Conservation (phyloP, 2,888 invertebrate genomes). For the Chymomyza fuscimana region DNA sequence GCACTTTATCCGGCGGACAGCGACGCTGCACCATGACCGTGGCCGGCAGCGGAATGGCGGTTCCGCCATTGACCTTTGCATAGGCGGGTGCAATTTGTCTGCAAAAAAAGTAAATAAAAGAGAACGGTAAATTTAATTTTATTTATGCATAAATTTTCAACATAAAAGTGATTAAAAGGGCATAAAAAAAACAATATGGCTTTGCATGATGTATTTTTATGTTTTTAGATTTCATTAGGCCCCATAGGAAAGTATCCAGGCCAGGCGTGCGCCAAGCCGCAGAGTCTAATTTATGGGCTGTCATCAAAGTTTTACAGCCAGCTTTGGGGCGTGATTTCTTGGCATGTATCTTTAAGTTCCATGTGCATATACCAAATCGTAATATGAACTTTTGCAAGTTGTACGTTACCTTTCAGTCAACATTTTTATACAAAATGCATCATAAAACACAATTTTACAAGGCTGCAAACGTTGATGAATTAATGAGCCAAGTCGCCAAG, state of each 20-base stretch:
- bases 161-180: background rate
- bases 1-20: constrained; percentile 89
- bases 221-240: constrained; percentile 2
- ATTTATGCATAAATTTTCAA: constrained; percentile 9
- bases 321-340: constrained; percentile 52
- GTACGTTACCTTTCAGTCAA: constrained; percentile 33
- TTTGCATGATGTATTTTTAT: constrained; percentile 8
- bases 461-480: constrained; percentile 54
- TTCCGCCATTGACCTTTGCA: constrained; percentile 83
- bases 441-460: constrained; percentile 41
- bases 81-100: constrained; percentile 86
- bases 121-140: constrained; percentile 26
- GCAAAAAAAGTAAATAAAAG: constrained; percentile 75
- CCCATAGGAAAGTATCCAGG: background rate
- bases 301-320: constrained; percentile 29
- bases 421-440: constrained; percentile 31
- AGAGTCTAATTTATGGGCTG: constrained; percentile 1
- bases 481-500: constrained; percentile 47
- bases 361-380: too few relatives aligned
- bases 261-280: constrained; percentile 32
- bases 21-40: constrained; percentile 88
- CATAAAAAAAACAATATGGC: constrained; percentile 24
- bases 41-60: constrained; percentile 89
- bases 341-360: constrained; percentile 51
- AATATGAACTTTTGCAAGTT: constrained; percentile 19